A percentile compares a stretch with the other conserved stretches of the same genome.
Evolutionary conservation across 2,797 vertebrate genomes (phyloP).

Genomic region (Leptatherina wallacei): DNA sequence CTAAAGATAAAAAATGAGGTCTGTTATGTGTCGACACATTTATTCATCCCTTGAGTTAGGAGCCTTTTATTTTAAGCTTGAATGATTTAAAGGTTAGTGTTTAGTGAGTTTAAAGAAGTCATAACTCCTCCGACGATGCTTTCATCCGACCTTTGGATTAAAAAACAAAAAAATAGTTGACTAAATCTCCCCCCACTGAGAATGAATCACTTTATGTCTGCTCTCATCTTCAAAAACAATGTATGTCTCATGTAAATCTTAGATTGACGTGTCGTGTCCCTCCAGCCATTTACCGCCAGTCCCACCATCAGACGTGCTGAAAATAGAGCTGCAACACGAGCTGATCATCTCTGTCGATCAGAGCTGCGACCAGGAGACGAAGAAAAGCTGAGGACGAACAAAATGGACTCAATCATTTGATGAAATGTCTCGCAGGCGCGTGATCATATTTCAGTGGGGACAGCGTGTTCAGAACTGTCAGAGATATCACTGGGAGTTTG

Average conservation of each 20-base stretch:
- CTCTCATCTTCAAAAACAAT: too few relatives aligned
- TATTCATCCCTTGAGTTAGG: too few relatives aligned
- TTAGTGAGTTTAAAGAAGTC: neutral
- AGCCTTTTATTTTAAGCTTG: neutral
- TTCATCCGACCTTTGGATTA: too few relatives aligned
- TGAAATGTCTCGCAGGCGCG: neutral
- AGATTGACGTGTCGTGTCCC: neutral
- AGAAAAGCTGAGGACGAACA: neutral
- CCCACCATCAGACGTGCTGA: neutral
- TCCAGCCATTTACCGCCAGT: neutral
- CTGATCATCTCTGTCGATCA: neutral
- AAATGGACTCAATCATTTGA: neutral
- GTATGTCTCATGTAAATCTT: too few relatives aligned
- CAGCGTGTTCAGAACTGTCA: neutral
- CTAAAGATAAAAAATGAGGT: neutral
- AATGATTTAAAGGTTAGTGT: neutral
- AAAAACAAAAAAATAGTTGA: too few relatives aligned
- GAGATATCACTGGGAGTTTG: neutral
- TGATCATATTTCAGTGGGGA: neutral
- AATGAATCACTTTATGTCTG: too few relatives aligned
- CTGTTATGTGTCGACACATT: too few relatives aligned
- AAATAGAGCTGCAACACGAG: neutral
- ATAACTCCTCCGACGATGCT: neutral
- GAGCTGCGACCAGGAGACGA: neutral
- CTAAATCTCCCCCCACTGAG: too few relatives aligned